Evolutionary conservation across 2,888 invertebrate genomes (phyloP).

Genomic region (Galeruca laticollis): DNA sequence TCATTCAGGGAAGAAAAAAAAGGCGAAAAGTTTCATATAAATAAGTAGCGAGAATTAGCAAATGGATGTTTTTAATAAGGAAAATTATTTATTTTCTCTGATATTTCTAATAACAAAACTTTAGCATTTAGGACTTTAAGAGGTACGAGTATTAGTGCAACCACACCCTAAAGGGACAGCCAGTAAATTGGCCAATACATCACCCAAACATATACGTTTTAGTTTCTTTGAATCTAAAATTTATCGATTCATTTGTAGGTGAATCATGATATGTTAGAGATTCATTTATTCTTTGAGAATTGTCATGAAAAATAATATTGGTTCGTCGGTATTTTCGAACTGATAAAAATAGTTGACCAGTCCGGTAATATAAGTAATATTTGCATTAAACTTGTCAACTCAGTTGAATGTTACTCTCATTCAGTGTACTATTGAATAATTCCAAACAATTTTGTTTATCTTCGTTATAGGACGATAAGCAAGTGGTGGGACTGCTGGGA

Average conservation of each 20-base stretch:
- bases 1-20: no score
- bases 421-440: background rate
- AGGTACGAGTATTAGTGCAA: no score
- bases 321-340: background rate
- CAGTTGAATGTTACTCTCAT: background rate
- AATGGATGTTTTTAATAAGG: no score
- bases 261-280: background rate
- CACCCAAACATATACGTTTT: background rate
- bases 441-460: constrained; percentile 2
- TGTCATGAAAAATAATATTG: background rate
- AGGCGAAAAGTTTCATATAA: no score
- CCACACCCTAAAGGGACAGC: no score
- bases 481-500: constrained; percentile 10
- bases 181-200: no score
- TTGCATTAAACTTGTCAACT: background rate
- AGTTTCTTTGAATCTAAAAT: background rate
- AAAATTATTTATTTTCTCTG: no score
- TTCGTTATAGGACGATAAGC: background rate
- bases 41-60: no score
- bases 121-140: no score
- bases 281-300: background rate
- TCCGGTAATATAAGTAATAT: background rate
- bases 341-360: background rate
- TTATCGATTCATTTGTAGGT: background rate
- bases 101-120: no score